Base-by-base conservation (phyloP, 2,888 invertebrate species). In the Amphimallon solstitiale region DNA sequence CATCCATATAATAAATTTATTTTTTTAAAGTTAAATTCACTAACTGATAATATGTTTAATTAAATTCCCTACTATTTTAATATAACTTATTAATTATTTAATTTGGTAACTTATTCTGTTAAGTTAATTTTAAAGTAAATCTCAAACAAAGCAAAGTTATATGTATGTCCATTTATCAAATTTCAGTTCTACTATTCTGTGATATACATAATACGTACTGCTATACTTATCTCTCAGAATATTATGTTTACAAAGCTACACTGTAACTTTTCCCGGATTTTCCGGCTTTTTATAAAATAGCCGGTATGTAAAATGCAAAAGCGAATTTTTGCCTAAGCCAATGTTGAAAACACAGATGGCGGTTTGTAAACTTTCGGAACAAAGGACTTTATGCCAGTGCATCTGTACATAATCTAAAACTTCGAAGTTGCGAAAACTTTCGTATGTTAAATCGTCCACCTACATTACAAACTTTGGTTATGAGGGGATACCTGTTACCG, bases 371-470 rank as follows among this genome's bases (percentile, higher is more conserved):
- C 14, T 15, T 48, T 35, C 35, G 7, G 19, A 54, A 54, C 54
- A 54, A 54, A 38, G 35, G 54, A 17, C 34, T 37, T 35, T 35
- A 54, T 19, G 15, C 15, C 54, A 35, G 14, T 37, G 61, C 45
- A 10, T 45, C 61, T 37, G 43, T 23, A 40, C 59, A 45, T 61
- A 61, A 61, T 61, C 46, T 35, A 34, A 48, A 61, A 61, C 15
- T 45, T 61, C 43, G 9, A 45, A 48, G 59, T 46, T 29, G 19
- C 29, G 19, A 46, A 29, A 46, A 48, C 46, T 48, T 46, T 35
- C 29, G 61, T 46, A 48, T 61, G 61, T 45, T 61, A 48, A 61
- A 46, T 61, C 61, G 61, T 45, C 48, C 48, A 46, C 61, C 46
- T 61, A 35, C 61, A 61, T 61, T 61, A 46, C 61, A 15, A 61